Base-by-base conservation (phyloP, 2,113 vertebrate species). In the Periophthalmus modestus region DNA sequence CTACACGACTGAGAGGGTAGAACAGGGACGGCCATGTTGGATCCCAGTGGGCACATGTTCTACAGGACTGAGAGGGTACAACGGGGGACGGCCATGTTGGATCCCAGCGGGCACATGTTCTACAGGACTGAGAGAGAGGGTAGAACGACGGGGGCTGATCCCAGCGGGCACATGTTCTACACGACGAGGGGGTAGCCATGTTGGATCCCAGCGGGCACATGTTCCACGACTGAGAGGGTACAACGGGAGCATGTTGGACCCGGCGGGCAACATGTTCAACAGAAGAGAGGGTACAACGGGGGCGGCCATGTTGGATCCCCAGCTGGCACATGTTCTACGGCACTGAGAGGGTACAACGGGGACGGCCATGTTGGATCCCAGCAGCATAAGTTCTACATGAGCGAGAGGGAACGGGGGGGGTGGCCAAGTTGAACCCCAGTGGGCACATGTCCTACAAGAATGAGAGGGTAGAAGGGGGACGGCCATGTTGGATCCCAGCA, bases 341-440 rank as follows among this genome's bases (percentile, higher is more conserved):
- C 2, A 28, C 28, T 69, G 62, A 21, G 80, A 78, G 73, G 72
- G 78, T 79, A 77, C 46, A 72, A 67, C 77, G 79, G 69, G 46
- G 36, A 77, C 80, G 74, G 84, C 75, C 72, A 67, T 33, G 78
- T 83, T 84, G 66, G 74, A 73, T 83, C 74, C 65, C 66, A 69
- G 68, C 54, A 67, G 66, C 47, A 66, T 65, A 19, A 68, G 57
- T 11, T 52, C 55, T 15, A 21, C 19, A 55, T 19, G 19, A 18
- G 33, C 3, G 52, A 55, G 19, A 55, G 15, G 57, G 39, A 10
- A 43, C 7, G 11, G 11, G 7, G 10, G 10, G 10, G 1, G 50
- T n/a, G 28, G 28, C 28, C 28, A 28, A 28, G 28, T 28, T 28
- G 28, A 28, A 28, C 3, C 28, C 28, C 28, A 28, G 28, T 3